phyloP scores from a whole-genome alignment of 2,888 invertebrate species.

The Drosophila acutilabella region DNA sequence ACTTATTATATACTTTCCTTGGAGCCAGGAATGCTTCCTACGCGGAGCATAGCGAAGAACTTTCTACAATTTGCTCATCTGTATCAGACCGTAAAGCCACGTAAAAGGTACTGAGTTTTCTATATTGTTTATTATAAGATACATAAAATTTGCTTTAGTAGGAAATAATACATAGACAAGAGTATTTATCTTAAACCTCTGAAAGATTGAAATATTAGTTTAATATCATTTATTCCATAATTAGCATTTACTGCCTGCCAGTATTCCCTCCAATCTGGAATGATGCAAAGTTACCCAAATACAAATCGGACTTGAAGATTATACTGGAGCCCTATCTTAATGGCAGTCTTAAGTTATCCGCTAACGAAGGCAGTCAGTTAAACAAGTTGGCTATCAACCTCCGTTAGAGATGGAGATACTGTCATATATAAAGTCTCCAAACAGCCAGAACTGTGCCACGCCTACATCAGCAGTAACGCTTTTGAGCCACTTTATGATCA shows the following conservation, averaged over 20 bases:
- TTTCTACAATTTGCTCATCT: constrained; percentile 27
- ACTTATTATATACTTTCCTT: constrained; percentile 43
- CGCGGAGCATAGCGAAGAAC: constrained; percentile 8
- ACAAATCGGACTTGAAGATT: constrained; percentile 28
- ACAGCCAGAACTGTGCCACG: constrained; percentile 13
- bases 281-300: constrained; percentile 12
- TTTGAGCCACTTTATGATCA: constrained; percentile 46
- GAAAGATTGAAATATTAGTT: no score
- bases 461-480: constrained; percentile 38
- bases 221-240: no score
- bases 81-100: background rate
- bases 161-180: no score
- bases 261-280: constrained; percentile 24
- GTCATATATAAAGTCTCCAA: constrained; percentile 2
- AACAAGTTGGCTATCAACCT: constrained; percentile 22
- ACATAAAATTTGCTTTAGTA: no score
- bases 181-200: no score
- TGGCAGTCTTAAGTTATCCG: background rate
- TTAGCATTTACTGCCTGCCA: constrained; percentile 52
- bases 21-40: constrained; percentile 43
- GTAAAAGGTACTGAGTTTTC: constrained; percentile 14
- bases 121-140: no score
- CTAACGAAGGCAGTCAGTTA: background rate
- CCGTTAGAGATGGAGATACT: constrained; percentile 14
- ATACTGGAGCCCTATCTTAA: constrained; percentile 16